These are phyloP conservation scores for Laticauda colubrina DNA, from an alignment of 2,113 vertebrate species.

Conservation along the genomic window DNA sequence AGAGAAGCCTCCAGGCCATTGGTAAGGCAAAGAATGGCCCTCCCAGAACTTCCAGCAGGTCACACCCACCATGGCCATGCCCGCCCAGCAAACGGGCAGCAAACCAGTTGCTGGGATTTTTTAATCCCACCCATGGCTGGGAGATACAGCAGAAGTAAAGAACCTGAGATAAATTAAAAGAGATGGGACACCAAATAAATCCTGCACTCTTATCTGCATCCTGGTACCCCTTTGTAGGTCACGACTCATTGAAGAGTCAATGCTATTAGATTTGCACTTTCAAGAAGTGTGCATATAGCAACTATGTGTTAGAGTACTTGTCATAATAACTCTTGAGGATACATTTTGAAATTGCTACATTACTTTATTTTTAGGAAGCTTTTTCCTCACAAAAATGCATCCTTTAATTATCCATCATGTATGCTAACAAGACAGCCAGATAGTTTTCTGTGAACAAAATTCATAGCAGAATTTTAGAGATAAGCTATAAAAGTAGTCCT, in stretches of 20 bases:
- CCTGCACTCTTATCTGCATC: neutral
- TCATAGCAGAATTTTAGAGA: neutral
- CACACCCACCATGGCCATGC: no score
- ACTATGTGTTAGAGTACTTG: neutral
- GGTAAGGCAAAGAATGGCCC: no score
- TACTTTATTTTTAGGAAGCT: constrained; percentile 23
- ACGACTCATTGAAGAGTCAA: neutral
- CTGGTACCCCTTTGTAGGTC: neutral
- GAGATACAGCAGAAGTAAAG: neutral
- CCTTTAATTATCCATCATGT: constrained; percentile 20
- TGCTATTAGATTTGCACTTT: neutral
- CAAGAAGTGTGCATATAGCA: neutral
- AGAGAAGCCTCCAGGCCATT: no score
- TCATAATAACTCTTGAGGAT: neutral
- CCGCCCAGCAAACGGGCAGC: no score
- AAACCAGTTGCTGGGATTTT: no score
- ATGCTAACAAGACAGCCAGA: neutral
- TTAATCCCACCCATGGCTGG: neutral
- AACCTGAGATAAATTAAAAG: neutral
- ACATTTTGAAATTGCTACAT: constrained; percentile 25
- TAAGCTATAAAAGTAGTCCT: no score
- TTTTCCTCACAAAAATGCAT: constrained; percentile 16
- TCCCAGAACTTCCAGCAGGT: no score
- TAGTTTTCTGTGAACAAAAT: neutral
- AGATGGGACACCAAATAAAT: neutral